A percentile compares a stretch with the other conserved stretches of the same genome.
Conservation (phyloP, 2,113 vertebrate genomes). For the Clinocottus analis region DNA sequence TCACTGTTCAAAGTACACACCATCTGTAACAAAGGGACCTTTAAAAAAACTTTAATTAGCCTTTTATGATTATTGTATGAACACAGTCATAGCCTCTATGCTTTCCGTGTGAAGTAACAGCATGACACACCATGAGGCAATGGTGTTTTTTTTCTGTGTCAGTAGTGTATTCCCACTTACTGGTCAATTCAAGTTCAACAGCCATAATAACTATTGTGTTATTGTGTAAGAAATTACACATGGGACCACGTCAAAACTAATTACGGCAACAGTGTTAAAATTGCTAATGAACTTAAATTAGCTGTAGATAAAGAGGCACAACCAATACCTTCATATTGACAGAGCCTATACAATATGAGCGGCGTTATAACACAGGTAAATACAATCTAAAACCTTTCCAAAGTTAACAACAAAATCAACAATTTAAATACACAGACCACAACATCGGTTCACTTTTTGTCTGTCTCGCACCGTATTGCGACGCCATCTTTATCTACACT, state of each 20-base stretch:
- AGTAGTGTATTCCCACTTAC: not conserved
- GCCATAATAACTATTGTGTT: not conserved
- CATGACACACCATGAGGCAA: not conserved
- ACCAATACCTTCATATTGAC: not conserved
- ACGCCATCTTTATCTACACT: conserved; percentile 10
- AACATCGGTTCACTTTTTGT: not conserved
- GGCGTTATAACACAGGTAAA: not conserved
- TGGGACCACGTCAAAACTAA: conserved; percentile 3
- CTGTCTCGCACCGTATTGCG: not conserved
- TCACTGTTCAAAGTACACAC: conserved; percentile 14
- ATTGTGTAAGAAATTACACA: not conserved
- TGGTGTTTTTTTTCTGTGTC: not conserved
- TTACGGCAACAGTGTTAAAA: not conserved
- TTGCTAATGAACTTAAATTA: not conserved
- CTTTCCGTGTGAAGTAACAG: not conserved
- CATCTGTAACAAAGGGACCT: conserved; percentile 9
- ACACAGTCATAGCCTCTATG: not conserved
- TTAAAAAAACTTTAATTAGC: conserved; percentile 14
- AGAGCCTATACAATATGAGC: not conserved
- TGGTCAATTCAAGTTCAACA: not conserved
- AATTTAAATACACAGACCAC: not conserved
- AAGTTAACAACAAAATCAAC: not conserved
- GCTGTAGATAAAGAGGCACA: not conserved
- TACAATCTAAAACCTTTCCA: not conserved
- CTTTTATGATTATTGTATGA: conserved; percentile 24